Evolutionary conservation across 2,113 vertebrate species (phyloP), one percentile per base, ranked within the genome.

Genomic region (Oostethus manadensis): DNA sequence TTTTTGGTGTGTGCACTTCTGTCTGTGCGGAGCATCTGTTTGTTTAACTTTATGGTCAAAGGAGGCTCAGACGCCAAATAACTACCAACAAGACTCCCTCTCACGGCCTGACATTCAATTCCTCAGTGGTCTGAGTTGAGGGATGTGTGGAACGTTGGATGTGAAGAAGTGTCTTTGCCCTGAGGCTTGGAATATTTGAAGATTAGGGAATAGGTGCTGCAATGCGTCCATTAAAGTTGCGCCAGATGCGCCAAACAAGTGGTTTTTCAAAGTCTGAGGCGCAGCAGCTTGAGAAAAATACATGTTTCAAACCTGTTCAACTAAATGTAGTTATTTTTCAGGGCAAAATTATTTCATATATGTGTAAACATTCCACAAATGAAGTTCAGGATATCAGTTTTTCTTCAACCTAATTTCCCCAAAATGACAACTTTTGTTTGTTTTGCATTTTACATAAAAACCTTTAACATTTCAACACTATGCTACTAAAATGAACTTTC

Each of bases 11-110:
- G 64, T 62, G 66, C 62, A 64, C 33, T 38, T 54, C 69, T 48
- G 10, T 63, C 68, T 77, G 58, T 43, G 56, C 1, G 48, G 51
- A 60, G 60, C 11, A 67, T 71, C 71, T 56, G 69, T 79, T 83
- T 78, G 73, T 84, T 79, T 71, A 74, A 72, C 64, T 77, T 50
- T 70, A 77, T 2, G 76, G 81, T 33, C 15, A 58, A 61, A 71
- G 51, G 22, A 58, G 66, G 48, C 71, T 79, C 75, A 6, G 21
- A 66, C 59, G n/a, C 59, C 48, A 54, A 64, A 58, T 49, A 46
- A 72, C 67, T 63, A 71, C 67, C 66, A 67, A 53, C 29, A 7
- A 33, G 29, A 33, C 29, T 33, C 29, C 29, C 8, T 33, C 51
- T 59, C 60, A 62, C 62, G 47, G 64, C 42, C 18, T 73, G 54